Percentiles rank a stretch among this genome's conserved stretches.
These are phyloP conservation scores for Stichodactyla helianthus DNA, from an alignment of 64 coral and sea anemone genomes.

Conservation along the genomic window DNA sequence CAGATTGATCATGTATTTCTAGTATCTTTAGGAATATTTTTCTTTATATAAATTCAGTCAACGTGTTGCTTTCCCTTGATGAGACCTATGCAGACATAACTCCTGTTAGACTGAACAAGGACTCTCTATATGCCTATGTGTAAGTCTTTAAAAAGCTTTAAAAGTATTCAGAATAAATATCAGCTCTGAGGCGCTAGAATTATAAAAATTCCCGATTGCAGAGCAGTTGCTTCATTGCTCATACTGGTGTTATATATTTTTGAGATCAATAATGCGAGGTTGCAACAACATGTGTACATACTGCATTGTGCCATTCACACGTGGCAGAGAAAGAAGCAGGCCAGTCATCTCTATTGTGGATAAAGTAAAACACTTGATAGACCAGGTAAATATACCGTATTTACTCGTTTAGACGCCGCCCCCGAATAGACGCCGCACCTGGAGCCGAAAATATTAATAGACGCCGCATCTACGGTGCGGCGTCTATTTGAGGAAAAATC, in stretches of 20 bases:
- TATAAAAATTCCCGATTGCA: background rate
- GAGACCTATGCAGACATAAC: conserved; percentile 1
- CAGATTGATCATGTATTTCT: too few species aligned
- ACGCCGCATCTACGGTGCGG: too few species aligned
- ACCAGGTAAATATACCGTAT: background rate
- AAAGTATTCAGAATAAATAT: background rate
- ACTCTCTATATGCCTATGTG: background rate
- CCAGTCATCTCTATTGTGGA: background rate
- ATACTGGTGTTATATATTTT: background rate
- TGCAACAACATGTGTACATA: conserved; percentile 6
- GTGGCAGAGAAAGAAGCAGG: conserved; percentile 5
- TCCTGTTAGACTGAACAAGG: background rate
- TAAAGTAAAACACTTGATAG: conserved; percentile 3
- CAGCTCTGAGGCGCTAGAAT: background rate
- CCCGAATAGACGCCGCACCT: too few species aligned
- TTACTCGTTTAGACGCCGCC: too few species aligned
- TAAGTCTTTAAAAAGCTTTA: background rate
- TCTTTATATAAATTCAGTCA: background rate
- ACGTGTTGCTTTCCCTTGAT: conserved; percentile 1
- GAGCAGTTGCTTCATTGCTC: too few species aligned
- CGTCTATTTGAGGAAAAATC: too few species aligned
- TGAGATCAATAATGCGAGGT: background rate
- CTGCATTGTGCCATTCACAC: conserved; percentile 1
- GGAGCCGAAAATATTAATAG: too few species aligned
- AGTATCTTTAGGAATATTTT: too few species aligned